phyloP scores from a whole-genome alignment of 2,888 invertebrate genomes.

The Nymphalis urticae region DNA sequence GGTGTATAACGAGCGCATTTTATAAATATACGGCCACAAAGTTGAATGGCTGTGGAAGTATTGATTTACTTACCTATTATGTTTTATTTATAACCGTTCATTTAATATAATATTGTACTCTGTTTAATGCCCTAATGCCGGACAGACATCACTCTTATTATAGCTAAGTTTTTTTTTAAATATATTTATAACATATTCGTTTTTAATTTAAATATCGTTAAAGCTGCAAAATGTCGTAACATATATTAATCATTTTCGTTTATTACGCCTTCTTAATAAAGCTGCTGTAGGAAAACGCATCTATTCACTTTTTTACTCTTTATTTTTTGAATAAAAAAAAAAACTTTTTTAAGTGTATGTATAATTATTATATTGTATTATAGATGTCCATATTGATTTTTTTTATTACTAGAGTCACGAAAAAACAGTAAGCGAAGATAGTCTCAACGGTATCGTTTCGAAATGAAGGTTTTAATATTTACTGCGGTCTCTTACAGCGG shows the following conservation, averaged over 20 bases:
- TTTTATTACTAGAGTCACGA: too few species aligned
- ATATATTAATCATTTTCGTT: neutral
- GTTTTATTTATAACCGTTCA: conserved; percentile 1
- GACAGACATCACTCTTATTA: neutral
- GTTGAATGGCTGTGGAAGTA: conserved; percentile 26
- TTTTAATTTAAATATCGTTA: neutral
- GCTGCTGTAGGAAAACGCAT: neutral
- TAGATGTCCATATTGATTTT: too few species aligned
- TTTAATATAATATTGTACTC: neutral
- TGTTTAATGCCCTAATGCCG: neutral
- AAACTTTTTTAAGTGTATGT: neutral
- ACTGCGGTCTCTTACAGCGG: neutral
- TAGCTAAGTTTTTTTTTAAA: neutral
- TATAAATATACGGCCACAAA: conserved; percentile 18
- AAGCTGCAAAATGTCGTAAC: conserved; percentile 6
- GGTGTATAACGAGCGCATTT: conserved; percentile 14
- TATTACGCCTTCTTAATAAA: neutral
- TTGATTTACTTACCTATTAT: conserved; percentile 2
- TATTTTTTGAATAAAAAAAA: too few species aligned
- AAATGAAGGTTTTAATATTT: too few species aligned
- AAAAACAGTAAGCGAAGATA: too few species aligned
- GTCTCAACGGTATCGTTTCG: too few species aligned
- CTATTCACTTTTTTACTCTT: neutral
- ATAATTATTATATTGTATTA: too few species aligned
- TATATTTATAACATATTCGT: neutral